phyloP scores from a whole-genome alignment of 2,888 invertebrate genomes.

The Athalia cordata region DNA sequence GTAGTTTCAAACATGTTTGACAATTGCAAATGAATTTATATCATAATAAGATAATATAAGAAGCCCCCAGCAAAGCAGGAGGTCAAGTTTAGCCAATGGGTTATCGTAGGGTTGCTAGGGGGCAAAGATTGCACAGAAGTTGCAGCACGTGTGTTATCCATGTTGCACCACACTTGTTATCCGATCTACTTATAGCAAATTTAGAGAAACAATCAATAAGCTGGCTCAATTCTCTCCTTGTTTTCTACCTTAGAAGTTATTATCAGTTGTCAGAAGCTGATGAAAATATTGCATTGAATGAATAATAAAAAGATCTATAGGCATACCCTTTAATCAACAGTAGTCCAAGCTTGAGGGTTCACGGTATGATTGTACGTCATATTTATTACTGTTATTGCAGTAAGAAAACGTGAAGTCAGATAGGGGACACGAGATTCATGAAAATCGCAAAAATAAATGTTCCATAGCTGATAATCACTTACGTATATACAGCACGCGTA shows the following conservation, averaged over 20 bases:
- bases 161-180: constrained; percentile 10
- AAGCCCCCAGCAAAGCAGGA: constrained; percentile 30
- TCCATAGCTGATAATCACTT: constrained; percentile 34
- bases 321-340: too few relatives aligned
- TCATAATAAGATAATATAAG: too few relatives aligned
- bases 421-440: constrained; percentile 42
- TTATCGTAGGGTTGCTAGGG: constrained; percentile 20
- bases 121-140: background rate
- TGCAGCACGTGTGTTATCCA: background rate
- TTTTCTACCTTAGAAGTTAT: background rate
- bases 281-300: too few relatives aligned
- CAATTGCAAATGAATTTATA: constrained; percentile 24
- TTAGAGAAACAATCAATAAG: background rate
- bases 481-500: constrained; percentile 47
- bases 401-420: constrained; percentile 36
- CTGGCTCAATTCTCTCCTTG: background rate
- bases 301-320: too few relatives aligned
- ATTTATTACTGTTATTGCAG: background rate
- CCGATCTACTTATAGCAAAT: constrained; percentile 24
- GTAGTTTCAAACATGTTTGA: constrained; percentile 8
- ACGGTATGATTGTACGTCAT: background rate
- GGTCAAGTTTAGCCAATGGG: constrained; percentile 30
- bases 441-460: constrained; percentile 32
- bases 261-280: background rate
- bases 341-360: too few relatives aligned